A percentile compares a stretch with the other conserved stretches of the same genome.
phyloP scores from a whole-genome alignment of 2,113 vertebrate genomes.

The Chauna torquata region DNA sequence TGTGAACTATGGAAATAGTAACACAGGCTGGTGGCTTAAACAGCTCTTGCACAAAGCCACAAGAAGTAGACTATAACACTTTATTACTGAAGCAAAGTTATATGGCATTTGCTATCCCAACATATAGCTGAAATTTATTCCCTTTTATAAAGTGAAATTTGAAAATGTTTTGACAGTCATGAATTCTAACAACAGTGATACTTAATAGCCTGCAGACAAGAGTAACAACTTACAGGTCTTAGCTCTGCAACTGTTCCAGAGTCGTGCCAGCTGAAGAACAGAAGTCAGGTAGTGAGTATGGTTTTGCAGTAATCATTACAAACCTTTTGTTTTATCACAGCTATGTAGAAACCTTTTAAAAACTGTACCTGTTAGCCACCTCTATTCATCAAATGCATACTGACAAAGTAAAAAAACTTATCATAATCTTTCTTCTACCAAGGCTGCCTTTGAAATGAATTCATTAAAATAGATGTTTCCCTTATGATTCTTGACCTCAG shows the following conservation, averaged over 20 bases:
- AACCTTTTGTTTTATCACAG: not conserved
- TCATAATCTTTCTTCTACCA: not conserved
- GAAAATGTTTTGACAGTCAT: not conserved
- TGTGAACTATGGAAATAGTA: not conserved
- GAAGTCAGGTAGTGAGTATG: not conserved
- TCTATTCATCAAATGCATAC: not conserved
- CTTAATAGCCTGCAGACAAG: not conserved
- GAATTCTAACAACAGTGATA: not conserved
- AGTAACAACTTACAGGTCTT: not conserved
- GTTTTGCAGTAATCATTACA: not conserved
- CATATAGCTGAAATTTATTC: not conserved
- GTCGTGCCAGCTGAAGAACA: not conserved
- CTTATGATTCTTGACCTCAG: not conserved
- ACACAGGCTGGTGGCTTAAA: not conserved
- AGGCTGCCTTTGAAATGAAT: not conserved
- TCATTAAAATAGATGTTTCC: not conserved
- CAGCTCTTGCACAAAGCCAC: not conserved
- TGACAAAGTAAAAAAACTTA: not conserved
- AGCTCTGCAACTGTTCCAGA: not conserved
- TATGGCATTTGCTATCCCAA: not conserved
- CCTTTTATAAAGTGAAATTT: not conserved
- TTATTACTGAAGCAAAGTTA: not conserved
- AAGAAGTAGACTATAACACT: not conserved
- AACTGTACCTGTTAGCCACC: not conserved
- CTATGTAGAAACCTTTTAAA: not conserved